phyloP scores from a whole-genome alignment of 2,113 vertebrate species.

The Astur gentilis region DNA sequence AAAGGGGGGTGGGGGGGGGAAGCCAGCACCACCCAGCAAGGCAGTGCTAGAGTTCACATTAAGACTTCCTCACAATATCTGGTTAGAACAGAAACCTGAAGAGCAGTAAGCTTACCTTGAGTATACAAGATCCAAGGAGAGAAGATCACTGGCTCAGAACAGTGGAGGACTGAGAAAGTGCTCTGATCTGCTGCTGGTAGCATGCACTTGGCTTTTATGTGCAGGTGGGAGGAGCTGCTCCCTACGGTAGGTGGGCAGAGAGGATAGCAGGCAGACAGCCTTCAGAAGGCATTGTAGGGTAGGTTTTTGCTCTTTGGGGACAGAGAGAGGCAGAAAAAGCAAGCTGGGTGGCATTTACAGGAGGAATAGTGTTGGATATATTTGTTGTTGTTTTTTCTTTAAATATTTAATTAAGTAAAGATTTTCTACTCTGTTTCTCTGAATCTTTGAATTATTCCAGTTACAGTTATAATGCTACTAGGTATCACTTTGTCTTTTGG shows the following conservation, averaged over 20 bases:
- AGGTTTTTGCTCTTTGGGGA: conserved; percentile 58
- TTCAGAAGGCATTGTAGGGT: conserved; percentile 58
- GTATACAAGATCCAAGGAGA: conserved; percentile 68
- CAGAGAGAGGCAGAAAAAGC: neutral
- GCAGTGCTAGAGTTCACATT: conserved; percentile 22
- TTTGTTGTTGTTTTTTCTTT: neutral
- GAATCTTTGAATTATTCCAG: neutral
- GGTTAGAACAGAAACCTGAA: conserved; percentile 41
- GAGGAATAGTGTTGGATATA: neutral
- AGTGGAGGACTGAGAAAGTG: conserved; percentile 74
- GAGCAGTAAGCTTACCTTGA: conserved; percentile 81
- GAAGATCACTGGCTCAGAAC: conserved; percentile 74
- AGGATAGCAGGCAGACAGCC: conserved; percentile 59
- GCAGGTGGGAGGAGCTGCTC: conserved; percentile 89
- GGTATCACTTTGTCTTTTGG: neutral
- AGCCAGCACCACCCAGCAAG: conserved; percentile 45
- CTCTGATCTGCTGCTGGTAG: conserved; percentile 78
- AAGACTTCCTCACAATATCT: conserved; percentile 26
- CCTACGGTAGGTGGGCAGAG: conserved; percentile 81
- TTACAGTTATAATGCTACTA: neutral
- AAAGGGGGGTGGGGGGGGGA: too few relatives aligned
- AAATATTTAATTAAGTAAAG: neutral
- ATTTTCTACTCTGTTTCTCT: neutral
- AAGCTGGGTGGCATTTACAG: neutral
- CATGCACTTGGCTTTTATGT: conserved; percentile 92